Evolutionary conservation across 2,797 vertebrate genomes (phyloP).

Genomic region (Anisognathus igniventris): DNA sequence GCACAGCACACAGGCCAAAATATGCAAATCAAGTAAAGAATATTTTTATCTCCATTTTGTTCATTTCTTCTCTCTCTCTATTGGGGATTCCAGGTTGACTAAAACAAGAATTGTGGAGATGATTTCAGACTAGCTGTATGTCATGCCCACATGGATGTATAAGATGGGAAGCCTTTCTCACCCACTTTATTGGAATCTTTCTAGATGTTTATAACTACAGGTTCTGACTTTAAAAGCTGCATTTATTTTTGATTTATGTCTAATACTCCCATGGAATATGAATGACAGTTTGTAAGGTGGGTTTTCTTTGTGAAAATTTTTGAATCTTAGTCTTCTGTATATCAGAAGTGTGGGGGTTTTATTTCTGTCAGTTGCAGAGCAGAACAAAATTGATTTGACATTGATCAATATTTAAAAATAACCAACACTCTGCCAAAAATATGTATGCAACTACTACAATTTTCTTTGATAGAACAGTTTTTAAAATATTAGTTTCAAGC

Average conservation of each 20-base stretch:
- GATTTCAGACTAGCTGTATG: neutral
- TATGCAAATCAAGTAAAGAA: neutral
- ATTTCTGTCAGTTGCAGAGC: neutral
- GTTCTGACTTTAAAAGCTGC: neutral
- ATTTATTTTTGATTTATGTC: neutral
- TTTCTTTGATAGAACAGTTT: neutral
- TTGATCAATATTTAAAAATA: neutral
- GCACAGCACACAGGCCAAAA: neutral
- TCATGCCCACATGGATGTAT: neutral
- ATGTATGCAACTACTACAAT: neutral
- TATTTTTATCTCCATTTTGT: neutral
- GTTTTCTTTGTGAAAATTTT: neutral
- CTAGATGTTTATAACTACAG: neutral
- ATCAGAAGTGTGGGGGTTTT: neutral
- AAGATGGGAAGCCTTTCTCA: neutral
- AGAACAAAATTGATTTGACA: constrained; percentile 1
- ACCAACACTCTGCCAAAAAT: neutral
- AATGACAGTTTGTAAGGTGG: neutral
- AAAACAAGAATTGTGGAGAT: neutral
- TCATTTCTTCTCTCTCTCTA: neutral
- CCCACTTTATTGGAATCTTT: neutral
- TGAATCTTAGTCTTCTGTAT: neutral
- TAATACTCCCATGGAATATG: neutral
- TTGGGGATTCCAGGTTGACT: neutral
- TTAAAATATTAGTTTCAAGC: neutral